Evolutionary conservation across 1,140 invertebrate species (phyloP).

Genomic region (Eueides isabella): DNA sequence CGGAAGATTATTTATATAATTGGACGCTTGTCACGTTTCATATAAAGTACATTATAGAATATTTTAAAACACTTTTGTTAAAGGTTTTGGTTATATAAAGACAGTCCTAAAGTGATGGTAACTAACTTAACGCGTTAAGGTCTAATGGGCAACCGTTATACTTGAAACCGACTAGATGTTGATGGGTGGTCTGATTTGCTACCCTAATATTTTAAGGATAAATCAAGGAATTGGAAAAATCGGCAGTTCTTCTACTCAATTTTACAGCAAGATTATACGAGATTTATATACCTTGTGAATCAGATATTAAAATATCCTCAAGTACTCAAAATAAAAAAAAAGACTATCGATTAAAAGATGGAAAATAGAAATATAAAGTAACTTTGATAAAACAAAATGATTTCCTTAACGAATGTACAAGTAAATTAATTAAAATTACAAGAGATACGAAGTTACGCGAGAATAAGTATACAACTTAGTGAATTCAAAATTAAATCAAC

Average conservation of each 20-base stretch:
- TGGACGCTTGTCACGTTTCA: slow-evolving; percentile 15
- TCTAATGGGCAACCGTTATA: too few relatives aligned
- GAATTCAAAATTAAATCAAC: slow-evolving; percentile 16
- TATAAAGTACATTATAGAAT: not conserved
- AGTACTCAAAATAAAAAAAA: not conserved
- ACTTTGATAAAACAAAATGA: not conserved
- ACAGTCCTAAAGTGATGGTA: too few relatives aligned
- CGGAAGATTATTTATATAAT: slow-evolving; percentile 13
- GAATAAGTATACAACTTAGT: not conserved
- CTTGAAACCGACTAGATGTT: too few relatives aligned
- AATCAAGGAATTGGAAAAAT: not conserved
- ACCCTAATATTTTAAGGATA: not conserved
- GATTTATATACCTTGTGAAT: not conserved
- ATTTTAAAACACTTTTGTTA: not conserved
- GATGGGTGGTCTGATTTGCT: too few relatives aligned
- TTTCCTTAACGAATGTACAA: not conserved
- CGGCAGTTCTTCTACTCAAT: not conserved
- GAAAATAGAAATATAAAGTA: not conserved
- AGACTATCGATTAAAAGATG: not conserved
- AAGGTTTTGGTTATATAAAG: not conserved
- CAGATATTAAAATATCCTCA: too few relatives aligned
- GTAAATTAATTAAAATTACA: not conserved
- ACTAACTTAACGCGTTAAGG: too few relatives aligned
- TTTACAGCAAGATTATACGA: not conserved
- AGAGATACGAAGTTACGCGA: not conserved